Base-by-base conservation (phyloP, 1,140 invertebrate species). In the Drosophila parabipectinata region DNA sequence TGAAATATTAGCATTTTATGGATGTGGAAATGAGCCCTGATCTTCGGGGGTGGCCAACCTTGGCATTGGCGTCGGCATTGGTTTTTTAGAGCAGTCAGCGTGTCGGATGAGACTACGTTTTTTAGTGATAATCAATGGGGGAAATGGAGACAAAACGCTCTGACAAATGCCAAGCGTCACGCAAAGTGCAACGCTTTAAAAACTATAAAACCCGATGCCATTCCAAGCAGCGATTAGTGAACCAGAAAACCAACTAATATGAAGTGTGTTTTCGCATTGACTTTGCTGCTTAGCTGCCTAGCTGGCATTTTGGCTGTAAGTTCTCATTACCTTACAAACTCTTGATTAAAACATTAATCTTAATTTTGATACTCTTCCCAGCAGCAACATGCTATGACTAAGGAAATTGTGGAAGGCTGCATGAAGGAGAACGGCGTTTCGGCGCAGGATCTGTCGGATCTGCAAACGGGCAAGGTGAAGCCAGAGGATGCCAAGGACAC, bases 351-450 rank as follows among this genome's bases (percentile, higher is more conserved):
- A 30, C 1, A 30, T 15, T 10, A 45, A 28, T 50, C 0, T 3
- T 1, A 0, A 28, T 28, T 6, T 28, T 28, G 4, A 1, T 28
- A 1, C 26, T 7, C 6, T 28, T 28, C 3, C 1, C 0, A 9
- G 10, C 26, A 9, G 37, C 9, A n/a, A 28, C 37, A 9, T 18
- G n/a, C 10, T 45, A 24, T 53, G 3, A 1, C 0, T 0, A 44
- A 59, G 30, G 18, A 10, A 3, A 0, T 62, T 0, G 14, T 79
- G 0, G 21, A 47, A 0, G 30, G 32, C 2, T 90, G 85, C 32
- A 50, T 87, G 12, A 24, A 60, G 14, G 85, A 90, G 32, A 81
- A 79, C 5, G 75, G 78, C 0, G 75, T 90, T 2, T 30, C 53
- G 2, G 0, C 3, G 1, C 67, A 90, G 34, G 85, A 90, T 1